A percentile compares a stretch with the other conserved stretches of the same genome.
Evolutionary conservation across 2,888 invertebrate genomes (phyloP).

Genomic region (Ophion ventricosus): DNA sequence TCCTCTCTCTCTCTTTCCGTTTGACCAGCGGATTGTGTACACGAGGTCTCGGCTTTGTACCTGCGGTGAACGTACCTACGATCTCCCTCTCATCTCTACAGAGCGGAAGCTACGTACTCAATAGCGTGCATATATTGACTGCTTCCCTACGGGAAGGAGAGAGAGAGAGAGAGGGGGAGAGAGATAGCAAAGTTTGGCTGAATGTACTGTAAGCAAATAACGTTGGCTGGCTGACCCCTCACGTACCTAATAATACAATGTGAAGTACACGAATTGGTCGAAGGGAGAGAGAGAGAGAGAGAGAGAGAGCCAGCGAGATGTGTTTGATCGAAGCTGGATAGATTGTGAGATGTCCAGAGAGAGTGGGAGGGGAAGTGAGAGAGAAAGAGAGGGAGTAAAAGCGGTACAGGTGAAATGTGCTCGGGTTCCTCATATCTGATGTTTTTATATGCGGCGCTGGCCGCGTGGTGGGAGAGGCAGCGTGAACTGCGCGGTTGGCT

Average conservation of each 20-base stretch:
- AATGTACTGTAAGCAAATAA: conserved; percentile 59
- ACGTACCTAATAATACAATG: conserved; percentile 61
- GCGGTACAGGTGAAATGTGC: background rate
- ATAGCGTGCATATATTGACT: conserved; percentile 22
- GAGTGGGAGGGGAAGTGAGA: background rate
- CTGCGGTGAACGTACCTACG: conserved; percentile 63
- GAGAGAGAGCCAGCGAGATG: too few species aligned
- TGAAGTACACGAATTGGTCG: conserved; percentile 41
- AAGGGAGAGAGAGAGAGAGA: conserved; percentile 48
- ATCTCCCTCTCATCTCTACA: conserved; percentile 30
- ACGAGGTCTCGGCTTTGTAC: conserved; percentile 63
- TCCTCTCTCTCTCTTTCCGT: conserved; percentile 23
- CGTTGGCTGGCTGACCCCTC: conserved; percentile 41
- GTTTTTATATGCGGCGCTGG: background rate
- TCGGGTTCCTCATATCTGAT: background rate
- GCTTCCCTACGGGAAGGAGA: conserved; percentile 42
- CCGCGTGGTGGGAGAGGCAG: background rate
- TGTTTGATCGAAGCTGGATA: conserved; percentile 43
- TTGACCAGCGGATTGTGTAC: conserved; percentile 63
- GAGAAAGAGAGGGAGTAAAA: background rate
- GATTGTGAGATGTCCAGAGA: conserved; percentile 4
- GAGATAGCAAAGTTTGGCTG: conserved; percentile 14
- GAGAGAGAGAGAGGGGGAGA: conserved; percentile 23
- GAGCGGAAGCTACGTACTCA: conserved; percentile 38
- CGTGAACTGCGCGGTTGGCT: too few species aligned